These are phyloP conservation scores for Laothoe populi DNA, from an alignment of 2,888 invertebrate species.

Conservation along the genomic window DNA sequence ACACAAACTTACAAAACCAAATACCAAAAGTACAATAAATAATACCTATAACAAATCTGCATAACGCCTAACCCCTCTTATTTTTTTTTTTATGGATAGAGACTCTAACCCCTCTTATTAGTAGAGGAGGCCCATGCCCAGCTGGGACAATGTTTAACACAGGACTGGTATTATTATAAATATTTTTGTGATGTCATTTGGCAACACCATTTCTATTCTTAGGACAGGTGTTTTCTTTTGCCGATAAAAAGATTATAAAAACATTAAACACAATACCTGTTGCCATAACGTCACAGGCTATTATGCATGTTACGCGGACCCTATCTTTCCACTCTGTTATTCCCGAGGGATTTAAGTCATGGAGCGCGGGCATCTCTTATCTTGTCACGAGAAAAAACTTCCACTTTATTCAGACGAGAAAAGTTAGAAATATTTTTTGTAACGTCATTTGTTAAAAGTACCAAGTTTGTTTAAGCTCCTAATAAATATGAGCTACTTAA, in stretches of 20 bases:
- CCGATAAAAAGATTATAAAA: background rate
- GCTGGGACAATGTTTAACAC: too few species aligned
- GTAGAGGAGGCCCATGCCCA: too few species aligned
- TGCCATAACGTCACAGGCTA: slow-evolving; percentile 18
- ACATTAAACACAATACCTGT: slow-evolving; percentile 27
- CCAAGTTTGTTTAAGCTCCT: background rate
- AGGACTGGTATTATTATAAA: too few species aligned
- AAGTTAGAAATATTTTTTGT: slow-evolving; percentile 2
- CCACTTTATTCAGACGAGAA: slow-evolving; percentile 4
- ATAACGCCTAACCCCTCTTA: too few species aligned
- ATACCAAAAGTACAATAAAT: too few species aligned
- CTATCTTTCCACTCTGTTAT: slow-evolving; percentile 28
- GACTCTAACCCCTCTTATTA: too few species aligned
- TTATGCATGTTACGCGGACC: slow-evolving; percentile 13
- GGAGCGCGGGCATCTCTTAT: slow-evolving; percentile 23
- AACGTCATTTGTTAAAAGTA: slow-evolving; percentile 2
- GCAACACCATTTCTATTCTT: too few species aligned
- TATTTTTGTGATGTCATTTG: too few species aligned
- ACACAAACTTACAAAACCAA: too few species aligned
- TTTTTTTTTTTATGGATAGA: too few species aligned
- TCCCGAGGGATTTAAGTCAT: slow-evolving; percentile 19
- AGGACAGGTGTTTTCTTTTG: too few species aligned
- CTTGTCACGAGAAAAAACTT: slow-evolving; percentile 22
- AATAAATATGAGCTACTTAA: background rate
- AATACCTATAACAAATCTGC: too few species aligned